Conservation (phyloP, 2,113 vertebrate genomes). For the Climacteris rufus region DNA sequence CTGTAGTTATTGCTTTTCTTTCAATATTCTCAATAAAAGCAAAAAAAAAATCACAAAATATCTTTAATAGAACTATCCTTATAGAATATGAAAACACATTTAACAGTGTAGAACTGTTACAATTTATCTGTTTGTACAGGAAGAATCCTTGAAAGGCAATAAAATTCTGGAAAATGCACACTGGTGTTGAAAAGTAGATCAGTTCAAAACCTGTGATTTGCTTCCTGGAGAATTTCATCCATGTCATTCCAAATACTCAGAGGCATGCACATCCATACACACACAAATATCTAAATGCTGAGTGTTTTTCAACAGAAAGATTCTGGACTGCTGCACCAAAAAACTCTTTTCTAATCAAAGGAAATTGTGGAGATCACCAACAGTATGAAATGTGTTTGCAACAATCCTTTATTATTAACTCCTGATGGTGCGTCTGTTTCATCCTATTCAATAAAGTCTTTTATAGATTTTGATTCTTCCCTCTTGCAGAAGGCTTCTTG, state of each 20-base stretch:
- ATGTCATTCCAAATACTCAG: background rate
- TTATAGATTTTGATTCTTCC: background rate
- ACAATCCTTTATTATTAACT: conserved; percentile 44
- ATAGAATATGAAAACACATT: background rate
- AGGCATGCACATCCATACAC: background rate
- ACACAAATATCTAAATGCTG: background rate
- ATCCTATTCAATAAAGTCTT: conserved; percentile 19
- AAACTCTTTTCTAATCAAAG: background rate
- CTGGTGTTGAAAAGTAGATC: background rate
- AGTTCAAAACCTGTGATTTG: background rate
- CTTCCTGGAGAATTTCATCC: background rate
- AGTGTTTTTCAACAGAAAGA: background rate
- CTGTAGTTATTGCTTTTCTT: background rate
- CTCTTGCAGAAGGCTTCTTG: background rate
- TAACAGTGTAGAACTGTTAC: background rate
- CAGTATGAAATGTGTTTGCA: conserved; percentile 15
- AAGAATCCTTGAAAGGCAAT: background rate
- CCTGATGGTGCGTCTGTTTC: conserved; percentile 42
- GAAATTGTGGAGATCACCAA: background rate
- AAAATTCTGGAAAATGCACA: background rate
- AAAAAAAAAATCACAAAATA: background rate
- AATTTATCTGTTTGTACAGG: background rate
- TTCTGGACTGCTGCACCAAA: background rate
- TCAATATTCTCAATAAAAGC: background rate
- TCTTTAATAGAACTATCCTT: background rate